Evolutionary conservation across 1,140 invertebrate genomes (phyloP), one percentile per base, ranked within the genome.

Genomic region (Drosophila guanche): DNA sequence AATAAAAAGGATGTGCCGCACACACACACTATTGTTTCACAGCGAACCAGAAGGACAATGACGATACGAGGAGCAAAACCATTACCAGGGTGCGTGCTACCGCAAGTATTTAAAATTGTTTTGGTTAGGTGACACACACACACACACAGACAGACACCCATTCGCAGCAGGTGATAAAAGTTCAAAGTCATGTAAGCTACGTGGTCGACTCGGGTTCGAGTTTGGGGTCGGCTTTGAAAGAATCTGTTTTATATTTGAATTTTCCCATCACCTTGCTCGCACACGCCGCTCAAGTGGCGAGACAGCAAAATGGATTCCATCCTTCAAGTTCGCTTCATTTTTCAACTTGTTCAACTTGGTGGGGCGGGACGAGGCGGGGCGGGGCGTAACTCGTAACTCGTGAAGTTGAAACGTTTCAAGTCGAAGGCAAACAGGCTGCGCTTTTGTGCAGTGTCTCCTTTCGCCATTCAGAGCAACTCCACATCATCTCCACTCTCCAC

Each of bases 391-490:
- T 12, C 4, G 16, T 20, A 20, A 20, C 33, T 77, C 63, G 48
- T 72, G 51, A 52, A 70, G 62, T 61, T 72, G 61, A 54, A 58
- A 54, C 50, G 33, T 58, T 79, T 79, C 41, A 79, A 75, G 76
- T 70, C 73, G 56, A 79, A 52, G 48, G 79, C 62, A 85, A 85
- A 85, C 80, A 85, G 55, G 72, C 65, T 84, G 76, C 61, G 80
- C 79, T 85, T 84, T 84, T 78, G 37, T 47, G 22, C 45, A 43
- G 10, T n/a, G 40, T 22, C n/a, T 42, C 22, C 12, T 14, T 7
- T 5, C 22, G 4, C 25, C 55, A 23, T 22, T 29, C 12, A 4
- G 14, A 33, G 29, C 8, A 10, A 10, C 29, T 33, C 8, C 29
- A 33, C 25, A 33, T 33, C 33, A 12, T 5, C 25, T 6, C 5